A percentile compares a stretch with the other conserved stretches of the same genome.
Evolutionary conservation across 2,888 invertebrate genomes (phyloP).

Genomic region (Habroteleia sp.): DNA sequence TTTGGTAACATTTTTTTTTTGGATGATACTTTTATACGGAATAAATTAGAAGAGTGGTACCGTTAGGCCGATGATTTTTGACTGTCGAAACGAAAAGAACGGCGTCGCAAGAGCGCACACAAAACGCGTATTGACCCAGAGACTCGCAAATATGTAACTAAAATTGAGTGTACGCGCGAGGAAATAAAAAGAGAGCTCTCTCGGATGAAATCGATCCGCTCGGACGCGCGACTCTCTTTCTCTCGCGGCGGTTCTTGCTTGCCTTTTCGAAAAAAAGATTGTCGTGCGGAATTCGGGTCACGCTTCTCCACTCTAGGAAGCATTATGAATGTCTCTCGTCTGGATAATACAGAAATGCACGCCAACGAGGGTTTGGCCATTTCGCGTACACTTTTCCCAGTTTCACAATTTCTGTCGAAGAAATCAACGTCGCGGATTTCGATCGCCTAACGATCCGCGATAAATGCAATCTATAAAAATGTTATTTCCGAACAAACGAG

Average conservation of each 20-base stretch:
- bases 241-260: conserved; percentile 40
- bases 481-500: too few relatives aligned
- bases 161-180: conserved; percentile 36
- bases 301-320: conserved; percentile 58
- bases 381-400: neutral
- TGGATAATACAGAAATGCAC: conserved; percentile 46
- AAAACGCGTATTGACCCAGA: conserved; percentile 16
- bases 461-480: too few relatives aligned
- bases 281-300: conserved; percentile 63
- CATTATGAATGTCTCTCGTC: conserved; percentile 60
- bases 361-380: conserved; percentile 1
- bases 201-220: conserved; percentile 61
- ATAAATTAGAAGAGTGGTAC: conserved; percentile 49
- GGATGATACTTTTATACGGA: conserved; percentile 38
- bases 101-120: neutral
- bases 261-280: conserved; percentile 62
- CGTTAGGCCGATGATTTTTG: conserved; percentile 41
- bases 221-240: conserved; percentile 40
- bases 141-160: conserved; percentile 42
- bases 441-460: too few relatives aligned
- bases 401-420: too few relatives aligned
- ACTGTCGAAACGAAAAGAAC: conserved; percentile 15
- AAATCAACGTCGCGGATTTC: too few relatives aligned
- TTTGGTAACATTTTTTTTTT: conserved; percentile 41
- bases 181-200: conserved; percentile 44